A percentile compares a stretch with the other conserved stretches of the same genome.
phyloP scores from a whole-genome alignment of 2,113 vertebrate species.

The Cercocebus atys region DNA sequence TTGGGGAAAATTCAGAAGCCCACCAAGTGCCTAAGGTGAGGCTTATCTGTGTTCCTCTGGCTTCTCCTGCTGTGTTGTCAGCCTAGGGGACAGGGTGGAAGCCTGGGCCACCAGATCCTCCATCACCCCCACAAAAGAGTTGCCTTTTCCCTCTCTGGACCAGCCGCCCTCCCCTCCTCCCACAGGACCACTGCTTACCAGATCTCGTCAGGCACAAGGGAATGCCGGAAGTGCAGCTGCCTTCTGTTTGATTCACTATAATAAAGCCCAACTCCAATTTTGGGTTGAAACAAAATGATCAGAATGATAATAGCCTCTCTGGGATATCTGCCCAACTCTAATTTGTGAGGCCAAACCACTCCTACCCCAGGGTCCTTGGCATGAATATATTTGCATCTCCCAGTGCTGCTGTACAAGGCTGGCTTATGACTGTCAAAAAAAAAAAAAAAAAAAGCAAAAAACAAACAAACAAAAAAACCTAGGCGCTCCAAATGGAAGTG shows the following conservation, averaged over 20 bases:
- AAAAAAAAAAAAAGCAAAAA: no score
- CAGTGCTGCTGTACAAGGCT: fast-evolving
- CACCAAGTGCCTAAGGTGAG: neutral
- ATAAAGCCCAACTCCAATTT: neutral
- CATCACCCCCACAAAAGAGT: neutral
- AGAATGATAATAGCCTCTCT: neutral
- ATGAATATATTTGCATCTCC: neutral
- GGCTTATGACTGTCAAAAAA: neutral
- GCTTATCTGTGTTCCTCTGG: neutral
- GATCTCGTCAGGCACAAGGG: neutral
- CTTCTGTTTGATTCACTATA: neutral
- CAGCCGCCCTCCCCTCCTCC: neutral
- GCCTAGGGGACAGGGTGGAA: neutral
- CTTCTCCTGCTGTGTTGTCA: neutral
- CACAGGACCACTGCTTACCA: neutral
- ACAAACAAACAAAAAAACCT: no score
- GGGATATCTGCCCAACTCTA: neutral
- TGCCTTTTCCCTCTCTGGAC: neutral
- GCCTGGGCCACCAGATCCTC: neutral
- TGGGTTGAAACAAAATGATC: neutral
- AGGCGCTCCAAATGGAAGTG: neutral
- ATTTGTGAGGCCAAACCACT: neutral
- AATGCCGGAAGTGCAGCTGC: neutral
- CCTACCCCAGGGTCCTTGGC: neutral
- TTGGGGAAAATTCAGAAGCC: neutral